These are phyloP conservation scores for Agapornis roseicollis DNA, from an alignment of 2,113 vertebrate genomes.

Conservation along the genomic window DNA sequence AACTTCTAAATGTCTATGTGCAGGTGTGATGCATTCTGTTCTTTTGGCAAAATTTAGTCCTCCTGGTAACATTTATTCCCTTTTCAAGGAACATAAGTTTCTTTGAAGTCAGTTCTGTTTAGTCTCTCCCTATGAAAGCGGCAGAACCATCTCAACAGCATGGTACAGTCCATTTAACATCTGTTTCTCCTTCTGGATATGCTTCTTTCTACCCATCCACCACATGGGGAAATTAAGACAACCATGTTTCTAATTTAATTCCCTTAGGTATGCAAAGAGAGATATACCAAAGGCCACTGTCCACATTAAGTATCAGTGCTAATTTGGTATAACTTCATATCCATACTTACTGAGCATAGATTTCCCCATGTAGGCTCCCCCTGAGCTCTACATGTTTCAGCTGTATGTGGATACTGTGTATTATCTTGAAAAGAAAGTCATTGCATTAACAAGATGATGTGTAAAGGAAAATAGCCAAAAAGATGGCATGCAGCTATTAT, in stretches of 20 bases:
- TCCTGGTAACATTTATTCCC: background rate
- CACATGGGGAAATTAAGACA: background rate
- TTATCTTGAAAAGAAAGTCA: background rate
- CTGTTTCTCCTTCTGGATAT: background rate
- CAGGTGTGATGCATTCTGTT: background rate
- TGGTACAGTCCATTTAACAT: background rate
- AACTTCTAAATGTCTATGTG: background rate
- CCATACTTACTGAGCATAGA: background rate
- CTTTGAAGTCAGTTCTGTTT: background rate
- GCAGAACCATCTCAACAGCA: background rate
- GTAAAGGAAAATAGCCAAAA: background rate
- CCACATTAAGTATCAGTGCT: background rate
- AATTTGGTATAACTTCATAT: background rate
- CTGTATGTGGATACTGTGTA: background rate
- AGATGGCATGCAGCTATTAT: background rate
- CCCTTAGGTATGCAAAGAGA: background rate
- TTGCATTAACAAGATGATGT: background rate
- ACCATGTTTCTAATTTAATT: background rate
- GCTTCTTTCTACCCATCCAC: background rate
- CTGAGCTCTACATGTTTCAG: background rate
- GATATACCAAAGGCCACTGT: background rate
- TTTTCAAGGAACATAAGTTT: background rate
- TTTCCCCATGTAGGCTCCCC: background rate
- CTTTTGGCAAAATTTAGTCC: background rate
- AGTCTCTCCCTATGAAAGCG: background rate